These are phyloP conservation scores for Molorchus minor DNA, from an alignment of 2,888 invertebrate species.

Conservation along the genomic window DNA sequence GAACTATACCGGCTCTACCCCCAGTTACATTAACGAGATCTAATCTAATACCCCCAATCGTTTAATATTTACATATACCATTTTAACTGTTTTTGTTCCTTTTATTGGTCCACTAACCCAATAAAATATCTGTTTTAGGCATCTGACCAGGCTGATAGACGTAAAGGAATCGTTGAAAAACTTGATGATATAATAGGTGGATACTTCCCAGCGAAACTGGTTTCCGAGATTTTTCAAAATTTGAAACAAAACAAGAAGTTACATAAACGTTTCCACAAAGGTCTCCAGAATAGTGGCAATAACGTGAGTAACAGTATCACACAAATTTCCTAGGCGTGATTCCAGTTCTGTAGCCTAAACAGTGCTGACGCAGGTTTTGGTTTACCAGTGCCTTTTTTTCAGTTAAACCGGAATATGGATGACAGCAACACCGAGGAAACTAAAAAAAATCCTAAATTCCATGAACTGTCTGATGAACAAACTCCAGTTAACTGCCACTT, in stretches of 20 bases:
- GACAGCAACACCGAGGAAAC: conserved; percentile 30
- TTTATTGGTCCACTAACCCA: no score
- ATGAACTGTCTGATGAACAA: conserved; percentile 42
- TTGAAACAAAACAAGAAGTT: conserved; percentile 30
- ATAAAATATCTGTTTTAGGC: no score
- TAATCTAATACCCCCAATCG: no score
- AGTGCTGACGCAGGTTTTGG: no score
- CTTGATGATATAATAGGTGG: conserved; percentile 36
- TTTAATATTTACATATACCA: no score
- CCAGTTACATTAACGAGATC: no score
- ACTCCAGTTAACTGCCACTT: conserved; percentile 42
- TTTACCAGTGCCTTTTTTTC: conserved; percentile 7
- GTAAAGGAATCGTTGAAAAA: conserved; percentile 16
- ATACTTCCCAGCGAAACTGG: conserved; percentile 32
- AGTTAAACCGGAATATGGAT: conserved; percentile 17
- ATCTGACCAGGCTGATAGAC: background rate
- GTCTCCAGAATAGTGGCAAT: conserved; percentile 20
- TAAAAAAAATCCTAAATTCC: conserved; percentile 33
- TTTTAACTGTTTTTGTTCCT: no score
- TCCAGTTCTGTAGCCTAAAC: no score
- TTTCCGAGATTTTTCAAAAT: conserved; percentile 34
- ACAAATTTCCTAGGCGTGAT: background rate
- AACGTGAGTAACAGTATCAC: conserved; percentile 12
- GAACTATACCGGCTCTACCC: no score
- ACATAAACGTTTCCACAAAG: conserved; percentile 29